Evolutionary conservation across 2,797 vertebrate genomes (phyloP).

Genomic region (Siniperca scherzeri): DNA sequence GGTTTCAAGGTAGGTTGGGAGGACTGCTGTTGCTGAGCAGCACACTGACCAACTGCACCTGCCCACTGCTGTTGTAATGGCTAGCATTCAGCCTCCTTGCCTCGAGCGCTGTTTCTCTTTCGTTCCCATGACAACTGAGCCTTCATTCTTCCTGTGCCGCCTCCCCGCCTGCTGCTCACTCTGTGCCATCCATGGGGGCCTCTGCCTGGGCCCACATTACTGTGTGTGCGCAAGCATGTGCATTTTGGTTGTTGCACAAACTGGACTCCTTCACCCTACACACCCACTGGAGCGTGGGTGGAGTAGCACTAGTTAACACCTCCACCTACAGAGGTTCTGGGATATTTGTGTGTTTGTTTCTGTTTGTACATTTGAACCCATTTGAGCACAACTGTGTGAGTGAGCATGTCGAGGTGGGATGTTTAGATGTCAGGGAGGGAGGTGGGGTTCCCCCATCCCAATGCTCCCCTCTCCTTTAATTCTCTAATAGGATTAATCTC

Average conservation of each 20-base stretch:
- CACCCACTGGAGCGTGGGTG: constrained; percentile 45
- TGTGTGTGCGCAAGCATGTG: constrained; percentile 39
- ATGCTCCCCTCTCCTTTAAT: constrained; percentile 62
- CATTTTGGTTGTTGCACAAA: constrained; percentile 50
- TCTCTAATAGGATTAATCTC: constrained; percentile 80
- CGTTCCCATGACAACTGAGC: constrained; percentile 84
- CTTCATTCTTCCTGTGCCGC: constrained; percentile 73
- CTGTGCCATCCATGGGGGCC: constrained; percentile 58
- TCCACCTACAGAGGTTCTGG: constrained; percentile 59
- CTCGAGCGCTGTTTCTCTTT: constrained; percentile 76
- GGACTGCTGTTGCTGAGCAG: constrained; percentile 67
- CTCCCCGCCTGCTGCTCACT: constrained; percentile 77
- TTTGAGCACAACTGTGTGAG: constrained; percentile 21
- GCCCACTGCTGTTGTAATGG: constrained; percentile 78
- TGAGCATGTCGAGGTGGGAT: constrained; percentile 39
- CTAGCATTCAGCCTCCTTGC: constrained; percentile 75
- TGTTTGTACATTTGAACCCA: constrained; percentile 37
- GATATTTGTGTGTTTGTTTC: constrained; percentile 46
- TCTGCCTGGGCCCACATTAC: constrained; percentile 59
- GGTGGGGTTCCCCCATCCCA: constrained; percentile 36
- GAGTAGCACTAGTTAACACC: constrained; percentile 56
- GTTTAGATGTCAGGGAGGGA: constrained; percentile 52
- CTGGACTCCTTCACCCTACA: constrained; percentile 49
- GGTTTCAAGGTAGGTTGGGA: constrained; percentile 51
- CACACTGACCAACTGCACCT: constrained; percentile 72